Evolutionary conservation across 2,888 invertebrate species (phyloP).

Genomic region (Anthophora plumipes): DNA sequence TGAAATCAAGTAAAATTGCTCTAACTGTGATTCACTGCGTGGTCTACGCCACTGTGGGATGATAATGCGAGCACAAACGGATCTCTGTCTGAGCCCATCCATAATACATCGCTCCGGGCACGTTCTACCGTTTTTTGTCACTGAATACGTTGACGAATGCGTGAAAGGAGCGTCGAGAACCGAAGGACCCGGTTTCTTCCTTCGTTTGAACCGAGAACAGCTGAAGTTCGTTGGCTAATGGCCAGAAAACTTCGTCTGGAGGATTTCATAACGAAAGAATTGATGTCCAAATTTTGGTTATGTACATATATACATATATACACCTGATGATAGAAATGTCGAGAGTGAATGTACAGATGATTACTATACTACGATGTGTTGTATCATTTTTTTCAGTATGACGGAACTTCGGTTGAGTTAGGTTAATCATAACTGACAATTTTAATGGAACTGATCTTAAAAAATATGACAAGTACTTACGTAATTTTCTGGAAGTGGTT

Average conservation of each 20-base stretch:
- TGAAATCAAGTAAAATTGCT: background rate
- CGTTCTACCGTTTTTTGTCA: constrained; percentile 75
- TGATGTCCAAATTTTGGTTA: background rate
- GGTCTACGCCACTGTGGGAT: constrained; percentile 66
- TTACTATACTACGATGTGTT: background rate
- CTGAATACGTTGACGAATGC: constrained; percentile 56
- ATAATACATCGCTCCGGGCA: constrained; percentile 60
- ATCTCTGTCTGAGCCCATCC: constrained; percentile 70
- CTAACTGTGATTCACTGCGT: background rate
- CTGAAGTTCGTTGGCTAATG: constrained; percentile 10
- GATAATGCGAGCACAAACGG: constrained; percentile 72
- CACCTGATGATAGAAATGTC: too few relatives aligned
- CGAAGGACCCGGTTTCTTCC: constrained; percentile 29
- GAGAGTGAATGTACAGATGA: background rate
- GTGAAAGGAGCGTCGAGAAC: constrained; percentile 39
- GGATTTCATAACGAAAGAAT: background rate
- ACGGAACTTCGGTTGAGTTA: too few relatives aligned
- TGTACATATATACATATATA: too few relatives aligned
- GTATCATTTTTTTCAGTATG: too few relatives aligned
- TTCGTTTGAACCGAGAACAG: background rate
- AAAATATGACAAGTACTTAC: too few relatives aligned
- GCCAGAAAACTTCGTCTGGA: background rate
- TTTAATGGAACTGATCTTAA: too few relatives aligned
- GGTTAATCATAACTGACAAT: too few relatives aligned
- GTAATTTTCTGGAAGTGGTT: too few relatives aligned